Evolutionary conservation across 2,888 invertebrate genomes (phyloP).

Genomic region (Spialia ferax): DNA sequence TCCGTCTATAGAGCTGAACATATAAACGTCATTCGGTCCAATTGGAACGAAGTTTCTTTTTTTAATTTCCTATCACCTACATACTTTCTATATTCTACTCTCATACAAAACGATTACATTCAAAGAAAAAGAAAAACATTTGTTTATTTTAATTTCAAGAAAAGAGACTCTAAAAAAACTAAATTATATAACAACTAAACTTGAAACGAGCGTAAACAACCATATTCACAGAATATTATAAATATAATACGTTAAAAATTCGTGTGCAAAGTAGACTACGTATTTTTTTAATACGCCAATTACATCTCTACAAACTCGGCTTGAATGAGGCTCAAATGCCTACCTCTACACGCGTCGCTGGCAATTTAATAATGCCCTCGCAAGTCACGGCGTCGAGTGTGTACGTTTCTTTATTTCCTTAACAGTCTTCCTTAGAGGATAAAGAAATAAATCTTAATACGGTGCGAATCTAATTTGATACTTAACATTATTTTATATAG

Average conservation of each 20-base stretch:
- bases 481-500: not conserved
- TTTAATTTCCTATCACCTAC: too few species aligned
- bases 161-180: too few species aligned
- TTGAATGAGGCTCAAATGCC: not conserved
- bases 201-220: too few species aligned
- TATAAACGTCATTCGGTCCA: too few species aligned
- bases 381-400: not conserved
- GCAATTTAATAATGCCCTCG: slow-evolving; percentile 6
- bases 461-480: not conserved
- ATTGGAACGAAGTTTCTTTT: too few species aligned
- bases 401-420: not conserved
- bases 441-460: not conserved
- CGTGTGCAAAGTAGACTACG: not conserved
- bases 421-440: not conserved
- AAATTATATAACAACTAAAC: too few species aligned
- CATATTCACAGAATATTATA: too few species aligned
- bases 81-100: too few species aligned
- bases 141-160: too few species aligned
- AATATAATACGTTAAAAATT: not conserved
- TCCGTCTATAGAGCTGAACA: too few species aligned
- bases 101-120: too few species aligned
- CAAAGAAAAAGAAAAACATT: too few species aligned
- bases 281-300: not conserved
- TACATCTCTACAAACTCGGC: slow-evolving; percentile 3
- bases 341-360: not conserved